phyloP scores from a whole-genome alignment of 2,797 vertebrate genomes.

The Somateria mollissima region DNA sequence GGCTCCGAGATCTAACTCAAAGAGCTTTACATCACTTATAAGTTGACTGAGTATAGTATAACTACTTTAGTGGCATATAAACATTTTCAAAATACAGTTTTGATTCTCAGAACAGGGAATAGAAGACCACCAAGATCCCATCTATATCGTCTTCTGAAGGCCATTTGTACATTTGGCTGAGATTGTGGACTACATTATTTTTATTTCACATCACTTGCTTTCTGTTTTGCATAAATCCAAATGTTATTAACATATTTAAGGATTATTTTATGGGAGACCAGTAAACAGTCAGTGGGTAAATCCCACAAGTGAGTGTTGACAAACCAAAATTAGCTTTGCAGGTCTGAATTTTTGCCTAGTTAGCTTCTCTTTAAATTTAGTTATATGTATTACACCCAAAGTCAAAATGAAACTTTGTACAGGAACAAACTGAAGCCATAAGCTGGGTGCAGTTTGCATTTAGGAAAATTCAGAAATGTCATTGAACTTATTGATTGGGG shows the following conservation, averaged over 20 bases:
- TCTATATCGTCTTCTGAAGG: neutral
- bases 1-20: neutral
- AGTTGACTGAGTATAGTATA: neutral
- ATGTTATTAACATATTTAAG: neutral
- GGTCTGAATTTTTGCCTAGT: neutral
- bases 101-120: neutral
- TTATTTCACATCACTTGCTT: neutral
- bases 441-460: neutral
- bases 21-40: neutral
- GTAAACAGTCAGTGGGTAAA: neutral
- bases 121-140: neutral
- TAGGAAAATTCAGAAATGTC: neutral
- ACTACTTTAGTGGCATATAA: neutral
- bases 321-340: neutral
- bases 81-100: neutral
- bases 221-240: neutral
- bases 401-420: slow-evolving; percentile 13
- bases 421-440: neutral
- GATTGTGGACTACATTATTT: neutral
- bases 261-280: neutral
- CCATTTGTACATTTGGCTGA: neutral
- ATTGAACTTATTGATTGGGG: neutral
- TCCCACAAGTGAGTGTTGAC: neutral
- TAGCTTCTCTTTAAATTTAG: neutral
- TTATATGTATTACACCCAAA: neutral